Percentiles rank a stretch among this genome's conserved stretches.
Evolutionary conservation across 2,797 vertebrate species (phyloP).

Genomic region (Lerista edwardsae): DNA sequence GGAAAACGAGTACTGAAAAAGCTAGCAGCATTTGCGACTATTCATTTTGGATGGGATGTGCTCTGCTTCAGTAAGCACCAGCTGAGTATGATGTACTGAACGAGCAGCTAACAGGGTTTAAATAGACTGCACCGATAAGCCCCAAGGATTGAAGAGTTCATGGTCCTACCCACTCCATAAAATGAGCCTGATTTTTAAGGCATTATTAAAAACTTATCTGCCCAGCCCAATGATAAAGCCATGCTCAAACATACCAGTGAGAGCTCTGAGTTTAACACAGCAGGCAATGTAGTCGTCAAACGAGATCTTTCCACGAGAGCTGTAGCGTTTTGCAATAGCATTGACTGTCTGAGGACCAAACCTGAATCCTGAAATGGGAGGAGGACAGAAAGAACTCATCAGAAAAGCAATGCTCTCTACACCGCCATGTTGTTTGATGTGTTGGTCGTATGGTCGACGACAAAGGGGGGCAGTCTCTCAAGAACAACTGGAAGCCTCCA

Average conservation of each 20-base stretch:
- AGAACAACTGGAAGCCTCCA: background rate
- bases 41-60: too few species aligned
- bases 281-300: constrained; percentile 96
- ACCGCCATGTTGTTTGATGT: background rate
- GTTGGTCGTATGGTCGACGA: too few species aligned
- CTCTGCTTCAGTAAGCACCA: background rate
- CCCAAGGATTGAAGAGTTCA: background rate
- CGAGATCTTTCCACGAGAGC: constrained; percentile 82
- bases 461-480: background rate
- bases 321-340: constrained; percentile 86
- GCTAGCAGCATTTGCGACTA: background rate
- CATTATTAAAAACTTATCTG: background rate
- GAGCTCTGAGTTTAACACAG: constrained; percentile 86
- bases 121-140: background rate
- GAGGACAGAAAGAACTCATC: background rate
- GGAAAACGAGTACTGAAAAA: background rate
- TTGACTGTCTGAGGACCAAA: constrained; percentile 89
- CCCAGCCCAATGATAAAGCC: background rate
- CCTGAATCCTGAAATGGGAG: constrained; percentile 82
- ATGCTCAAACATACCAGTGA: constrained; percentile 85
- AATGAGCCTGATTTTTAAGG: constrained; percentile 4
- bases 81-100: too few species aligned
- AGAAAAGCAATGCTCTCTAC: background rate
- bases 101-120: background rate
- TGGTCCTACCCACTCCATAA: background rate